Evolutionary conservation across 2,888 invertebrate species (phyloP).

Genomic region (Apocheima hispidaria): DNA sequence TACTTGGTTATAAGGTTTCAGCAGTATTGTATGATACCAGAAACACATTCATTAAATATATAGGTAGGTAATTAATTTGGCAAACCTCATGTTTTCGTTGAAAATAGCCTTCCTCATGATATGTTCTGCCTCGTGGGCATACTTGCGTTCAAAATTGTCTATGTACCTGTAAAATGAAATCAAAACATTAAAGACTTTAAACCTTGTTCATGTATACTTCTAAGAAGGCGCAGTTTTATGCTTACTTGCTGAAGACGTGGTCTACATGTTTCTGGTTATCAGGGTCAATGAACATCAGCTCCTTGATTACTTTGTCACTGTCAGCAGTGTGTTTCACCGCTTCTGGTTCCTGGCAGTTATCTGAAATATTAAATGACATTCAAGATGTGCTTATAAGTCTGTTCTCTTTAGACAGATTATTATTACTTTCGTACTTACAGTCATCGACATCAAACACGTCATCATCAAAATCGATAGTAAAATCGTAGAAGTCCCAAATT

Average conservation of each 20-base stretch:
- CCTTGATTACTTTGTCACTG: constrained; percentile 51
- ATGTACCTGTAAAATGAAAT: constrained; percentile 54
- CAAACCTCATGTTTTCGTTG: constrained; percentile 56
- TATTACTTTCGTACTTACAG: constrained; percentile 48
- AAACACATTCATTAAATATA: neutral
- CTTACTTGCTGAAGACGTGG: constrained; percentile 59
- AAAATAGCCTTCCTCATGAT: constrained; percentile 56
- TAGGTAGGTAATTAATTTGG: neutral
- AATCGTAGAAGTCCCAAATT: constrained; percentile 65
- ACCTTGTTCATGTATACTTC: neutral
- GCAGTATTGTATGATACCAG: neutral
- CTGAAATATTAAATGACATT: constrained; percentile 30
- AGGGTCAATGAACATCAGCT: constrained; percentile 53
- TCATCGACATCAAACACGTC: constrained; percentile 47
- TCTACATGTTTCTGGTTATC: constrained; percentile 63
- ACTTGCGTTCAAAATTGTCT: constrained; percentile 48
- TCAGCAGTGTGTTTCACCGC: constrained; percentile 28
- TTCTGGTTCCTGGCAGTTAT: constrained; percentile 41
- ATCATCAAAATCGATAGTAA: constrained; percentile 47
- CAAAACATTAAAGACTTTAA: neutral
- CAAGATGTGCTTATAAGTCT: neutral
- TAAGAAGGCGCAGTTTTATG: neutral
- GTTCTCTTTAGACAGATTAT: neutral
- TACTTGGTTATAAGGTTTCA: neutral
- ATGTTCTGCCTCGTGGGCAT: constrained; percentile 56